Evolutionary conservation across 2,113 vertebrate species (phyloP).

Genomic region (Mola mola): DNA sequence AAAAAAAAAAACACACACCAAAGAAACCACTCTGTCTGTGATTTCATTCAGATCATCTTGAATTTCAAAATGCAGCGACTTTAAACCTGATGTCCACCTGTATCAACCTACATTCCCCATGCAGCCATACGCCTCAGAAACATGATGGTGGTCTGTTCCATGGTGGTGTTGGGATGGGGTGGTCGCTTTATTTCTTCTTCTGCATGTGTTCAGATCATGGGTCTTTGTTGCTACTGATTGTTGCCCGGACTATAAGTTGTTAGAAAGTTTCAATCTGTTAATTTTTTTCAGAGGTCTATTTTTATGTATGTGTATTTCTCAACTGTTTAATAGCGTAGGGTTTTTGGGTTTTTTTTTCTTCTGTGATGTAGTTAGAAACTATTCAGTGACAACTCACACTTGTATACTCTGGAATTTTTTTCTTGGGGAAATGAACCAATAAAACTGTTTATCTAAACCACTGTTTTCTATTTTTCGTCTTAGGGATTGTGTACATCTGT

Average conservation of each 20-base stretch:
- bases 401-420: constrained; percentile 62
- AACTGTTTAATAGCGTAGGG: constrained; percentile 54
- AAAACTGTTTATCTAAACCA: constrained; percentile 54
- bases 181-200: no score
- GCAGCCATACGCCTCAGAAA: constrained; percentile 10
- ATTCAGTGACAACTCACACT: constrained; percentile 57
- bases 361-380: constrained; percentile 40
- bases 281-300: constrained; percentile 74
- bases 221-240: constrained; percentile 63
- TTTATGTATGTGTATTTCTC: constrained; percentile 69
- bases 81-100: constrained; percentile 37
- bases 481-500: no score
- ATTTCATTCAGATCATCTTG: constrained; percentile 7
- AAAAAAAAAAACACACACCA: constrained; percentile 47
- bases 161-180: constrained; percentile 26
- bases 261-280: constrained; percentile 57
- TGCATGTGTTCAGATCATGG: constrained; percentile 57
- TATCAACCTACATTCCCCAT: constrained; percentile 55
- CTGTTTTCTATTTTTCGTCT: neutral
- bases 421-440: constrained; percentile 37
- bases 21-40: constrained; percentile 56
- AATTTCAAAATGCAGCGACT: no score
- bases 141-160: constrained; percentile 7
- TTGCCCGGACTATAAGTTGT: constrained; percentile 71
- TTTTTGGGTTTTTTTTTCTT: constrained; percentile 51